Conservation (phyloP, 2,888 invertebrate species). For the Limulus polyphemus region DNA sequence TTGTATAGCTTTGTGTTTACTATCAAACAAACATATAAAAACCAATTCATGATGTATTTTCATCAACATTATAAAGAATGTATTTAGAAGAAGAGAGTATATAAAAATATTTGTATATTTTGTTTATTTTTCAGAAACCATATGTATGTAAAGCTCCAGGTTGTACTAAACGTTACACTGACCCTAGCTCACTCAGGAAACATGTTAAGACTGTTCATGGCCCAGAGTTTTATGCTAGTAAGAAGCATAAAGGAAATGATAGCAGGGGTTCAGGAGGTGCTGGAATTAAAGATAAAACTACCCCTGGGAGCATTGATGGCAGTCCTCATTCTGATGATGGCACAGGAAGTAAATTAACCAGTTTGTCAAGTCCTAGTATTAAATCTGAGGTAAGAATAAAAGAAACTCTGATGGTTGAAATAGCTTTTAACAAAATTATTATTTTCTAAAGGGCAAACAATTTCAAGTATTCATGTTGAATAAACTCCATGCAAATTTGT, state of each 20-base stretch:
- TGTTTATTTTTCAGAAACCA: conserved; percentile 56
- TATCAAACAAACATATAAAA: too few relatives aligned
- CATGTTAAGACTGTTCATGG: conserved; percentile 99
- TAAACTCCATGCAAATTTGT: too few relatives aligned
- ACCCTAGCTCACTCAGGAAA: conserved; percentile 92
- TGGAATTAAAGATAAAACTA: not conserved
- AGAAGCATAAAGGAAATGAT: conserved; percentile 76
- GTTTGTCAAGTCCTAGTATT: not conserved
- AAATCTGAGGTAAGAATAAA: not conserved
- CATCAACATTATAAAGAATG: too few relatives aligned
- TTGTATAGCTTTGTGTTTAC: too few relatives aligned
- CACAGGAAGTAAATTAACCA: not conserved
- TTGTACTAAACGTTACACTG: conserved; percentile 94
- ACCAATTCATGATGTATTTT: too few relatives aligned
- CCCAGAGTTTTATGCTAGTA: conserved; percentile 94
- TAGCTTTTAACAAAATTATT: too few relatives aligned
- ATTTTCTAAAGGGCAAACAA: not conserved
- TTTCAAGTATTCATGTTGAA: conserved; percentile 1
- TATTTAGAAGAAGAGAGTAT: too few relatives aligned
- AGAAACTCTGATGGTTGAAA: not conserved
- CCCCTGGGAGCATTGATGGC: not conserved
- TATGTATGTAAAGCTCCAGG: conserved; percentile 95
- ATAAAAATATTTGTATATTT: not conserved
- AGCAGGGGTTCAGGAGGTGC: not conserved
- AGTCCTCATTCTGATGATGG: not conserved